Percentiles rank a stretch among this genome's conserved stretches.
Evolutionary conservation across 2,113 vertebrate genomes (phyloP).

Genomic region (Ranitomeya variabilis): DNA sequence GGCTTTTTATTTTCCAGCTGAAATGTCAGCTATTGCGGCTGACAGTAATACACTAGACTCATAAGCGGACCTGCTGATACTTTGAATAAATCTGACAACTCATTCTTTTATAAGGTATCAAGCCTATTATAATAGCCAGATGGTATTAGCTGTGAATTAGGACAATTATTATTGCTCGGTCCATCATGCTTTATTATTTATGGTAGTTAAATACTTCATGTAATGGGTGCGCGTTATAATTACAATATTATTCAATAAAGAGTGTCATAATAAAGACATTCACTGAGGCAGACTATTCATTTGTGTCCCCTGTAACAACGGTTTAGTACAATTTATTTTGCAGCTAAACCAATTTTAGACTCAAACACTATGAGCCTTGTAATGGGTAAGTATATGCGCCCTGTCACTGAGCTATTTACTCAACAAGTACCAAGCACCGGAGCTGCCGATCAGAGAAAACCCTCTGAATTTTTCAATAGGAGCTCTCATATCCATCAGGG

Average conservation of each 20-base stretch:
- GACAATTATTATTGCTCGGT: background rate
- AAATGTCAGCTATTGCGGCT: background rate
- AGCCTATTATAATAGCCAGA: background rate
- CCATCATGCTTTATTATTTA: background rate
- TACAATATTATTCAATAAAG: background rate
- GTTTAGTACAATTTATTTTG: conserved; percentile 8
- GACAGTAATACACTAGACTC: background rate
- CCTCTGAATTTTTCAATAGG: conserved; percentile 23
- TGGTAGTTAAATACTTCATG: background rate
- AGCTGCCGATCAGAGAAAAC: conserved; percentile 25
- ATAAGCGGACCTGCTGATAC: background rate
- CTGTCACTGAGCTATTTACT: conserved; percentile 38
- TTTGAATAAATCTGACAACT: background rate
- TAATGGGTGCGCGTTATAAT: background rate
- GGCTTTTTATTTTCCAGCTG: background rate
- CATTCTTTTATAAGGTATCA: background rate
- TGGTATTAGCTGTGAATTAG: background rate
- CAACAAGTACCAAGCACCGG: conserved; percentile 43
- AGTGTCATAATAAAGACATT: background rate
- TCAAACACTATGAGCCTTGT: conserved; percentile 22
- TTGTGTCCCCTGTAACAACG: background rate
- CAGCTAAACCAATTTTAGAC: conserved; percentile 8
- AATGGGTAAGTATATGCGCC: background rate
- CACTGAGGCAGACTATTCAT: background rate
- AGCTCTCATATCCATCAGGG: conserved; percentile 20